Conservation (phyloP, 2,113 vertebrate species). For the Callocephalon fimbriatum region DNA sequence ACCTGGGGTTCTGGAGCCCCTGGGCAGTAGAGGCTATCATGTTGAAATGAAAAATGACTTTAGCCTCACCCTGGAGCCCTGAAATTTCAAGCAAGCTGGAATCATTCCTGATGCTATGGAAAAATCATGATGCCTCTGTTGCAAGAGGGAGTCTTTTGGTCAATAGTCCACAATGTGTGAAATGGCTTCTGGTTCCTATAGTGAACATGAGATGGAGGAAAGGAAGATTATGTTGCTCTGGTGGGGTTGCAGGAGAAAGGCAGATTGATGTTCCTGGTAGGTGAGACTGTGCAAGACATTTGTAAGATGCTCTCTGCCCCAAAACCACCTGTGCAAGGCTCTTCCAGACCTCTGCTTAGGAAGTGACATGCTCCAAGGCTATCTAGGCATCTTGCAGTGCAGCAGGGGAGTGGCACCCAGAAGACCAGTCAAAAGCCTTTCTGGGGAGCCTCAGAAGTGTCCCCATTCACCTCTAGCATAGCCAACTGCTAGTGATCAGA, state of each 20-base stretch:
- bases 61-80: not conserved
- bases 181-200: not conserved
- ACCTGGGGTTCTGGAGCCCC: not conserved
- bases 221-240: accelerated
- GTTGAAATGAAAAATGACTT: not conserved
- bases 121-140: not conserved
- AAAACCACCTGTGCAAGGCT: not conserved
- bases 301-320: not conserved
- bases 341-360: not conserved
- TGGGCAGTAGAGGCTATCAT: not conserved
- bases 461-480: not conserved
- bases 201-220: not conserved
- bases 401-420: not conserved
- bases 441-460: not conserved
- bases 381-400: not conserved
- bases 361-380: not conserved
- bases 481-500: not conserved
- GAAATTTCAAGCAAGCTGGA: not conserved
- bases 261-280: not conserved
- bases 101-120: not conserved
- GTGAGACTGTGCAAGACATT: not conserved
- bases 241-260: not conserved
- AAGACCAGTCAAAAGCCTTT: not conserved
- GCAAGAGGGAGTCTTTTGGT: not conserved
- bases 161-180: not conserved